Evolutionary conservation across 2,888 invertebrate genomes (phyloP).

Genomic region (Drosophila stalkeri): DNA sequence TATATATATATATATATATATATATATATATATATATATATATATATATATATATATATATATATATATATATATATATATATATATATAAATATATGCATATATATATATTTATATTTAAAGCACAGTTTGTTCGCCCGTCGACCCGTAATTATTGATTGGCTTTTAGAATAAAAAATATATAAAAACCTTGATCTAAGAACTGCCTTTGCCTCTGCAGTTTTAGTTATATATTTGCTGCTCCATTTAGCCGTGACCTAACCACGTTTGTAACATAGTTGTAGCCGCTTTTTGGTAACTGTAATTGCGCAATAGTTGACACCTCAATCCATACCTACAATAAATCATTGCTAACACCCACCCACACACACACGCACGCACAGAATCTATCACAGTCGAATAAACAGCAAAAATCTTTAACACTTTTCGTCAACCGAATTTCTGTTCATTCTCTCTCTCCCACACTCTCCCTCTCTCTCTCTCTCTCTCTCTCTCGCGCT

Average conservation of each 20-base stretch:
- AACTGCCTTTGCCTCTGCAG: neutral
- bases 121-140: constrained; percentile 48
- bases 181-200: neutral
- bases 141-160: constrained; percentile 10
- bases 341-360: constrained; percentile 7
- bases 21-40: too few relatives aligned
- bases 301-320: constrained; percentile 14
- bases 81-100: constrained; percentile 11
- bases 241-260: neutral
- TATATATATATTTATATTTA: constrained; percentile 16
- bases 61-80: constrained; percentile 6
- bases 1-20: constrained; percentile 4
- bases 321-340: neutral
- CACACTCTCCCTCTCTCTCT: neutral
- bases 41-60: constrained; percentile 16
- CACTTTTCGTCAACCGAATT: neutral
- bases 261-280: constrained; percentile 5
- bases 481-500: neutral
- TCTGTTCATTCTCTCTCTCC: neutral
- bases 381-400: constrained; percentile 11
- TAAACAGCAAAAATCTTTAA: constrained; percentile 6
- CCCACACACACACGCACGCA: neutral
- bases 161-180: constrained; percentile 1
- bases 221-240: neutral
- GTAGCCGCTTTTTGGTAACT: constrained; percentile 4